phyloP scores from a whole-genome alignment of 1,140 invertebrate species.

The Calosoma granatense region DNA sequence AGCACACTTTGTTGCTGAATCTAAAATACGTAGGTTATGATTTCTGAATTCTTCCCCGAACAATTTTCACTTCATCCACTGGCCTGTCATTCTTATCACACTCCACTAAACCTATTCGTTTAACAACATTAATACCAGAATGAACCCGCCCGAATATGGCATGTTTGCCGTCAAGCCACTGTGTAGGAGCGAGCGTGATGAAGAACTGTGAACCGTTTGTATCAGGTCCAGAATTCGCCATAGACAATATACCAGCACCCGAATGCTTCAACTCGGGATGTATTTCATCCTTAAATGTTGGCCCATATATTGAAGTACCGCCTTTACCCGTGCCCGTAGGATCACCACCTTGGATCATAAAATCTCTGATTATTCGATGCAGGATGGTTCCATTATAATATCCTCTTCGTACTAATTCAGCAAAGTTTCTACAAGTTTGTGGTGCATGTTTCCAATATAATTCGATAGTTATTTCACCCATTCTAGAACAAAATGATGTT shows the following conservation, averaged over 20 bases:
- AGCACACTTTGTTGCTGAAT: no score
- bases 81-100: constrained; percentile 86
- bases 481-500: constrained; percentile 49
- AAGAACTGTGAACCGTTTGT: constrained; percentile 99
- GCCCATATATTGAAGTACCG: constrained; percentile 93
- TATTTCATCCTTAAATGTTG: constrained; percentile 93
- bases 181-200: constrained; percentile 90
- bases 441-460: constrained; percentile 98
- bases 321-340: constrained; percentile 92
- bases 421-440: constrained; percentile 92
- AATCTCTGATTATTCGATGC: no score
- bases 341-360: constrained; percentile 87
- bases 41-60: constrained; percentile 56
- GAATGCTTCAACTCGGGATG: constrained; percentile 90
- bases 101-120: constrained; percentile 85
- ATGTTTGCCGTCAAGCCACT: constrained; percentile 97
- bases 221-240: constrained; percentile 87
- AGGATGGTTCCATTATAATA: constrained; percentile 97
- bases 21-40: no score
- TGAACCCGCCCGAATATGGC: constrained; percentile 88
- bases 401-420: constrained; percentile 79
- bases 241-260: constrained; percentile 58
- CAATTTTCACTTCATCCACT: constrained; percentile 80
- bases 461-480: constrained; percentile 87
- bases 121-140: constrained; percentile 81